Evolutionary conservation across 64 coral and sea anemone species (phyloP).

Genomic region (Hydrozoanthus tunicans): DNA sequence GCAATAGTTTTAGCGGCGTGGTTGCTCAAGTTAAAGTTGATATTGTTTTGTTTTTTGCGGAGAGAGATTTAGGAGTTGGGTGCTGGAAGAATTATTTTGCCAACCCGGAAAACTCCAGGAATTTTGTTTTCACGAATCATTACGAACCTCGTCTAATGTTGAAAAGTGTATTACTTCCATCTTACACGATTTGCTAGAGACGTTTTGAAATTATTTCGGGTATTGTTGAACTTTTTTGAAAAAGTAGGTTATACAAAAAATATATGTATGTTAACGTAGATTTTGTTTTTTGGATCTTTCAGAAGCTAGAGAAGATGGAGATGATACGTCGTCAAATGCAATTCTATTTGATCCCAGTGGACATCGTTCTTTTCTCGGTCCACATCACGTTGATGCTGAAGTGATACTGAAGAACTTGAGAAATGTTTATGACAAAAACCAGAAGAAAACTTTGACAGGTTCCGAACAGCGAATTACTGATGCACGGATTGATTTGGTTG

Average conservation of each 20-base stretch:
- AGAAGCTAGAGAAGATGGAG: not conserved
- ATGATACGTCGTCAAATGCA: not conserved
- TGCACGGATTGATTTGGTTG: conserved; percentile 49
- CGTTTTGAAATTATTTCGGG: no score
- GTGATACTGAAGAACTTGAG: conserved; percentile 34
- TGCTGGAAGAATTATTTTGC: no score
- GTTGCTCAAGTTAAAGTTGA: no score
- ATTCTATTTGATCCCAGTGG: conserved; percentile 45
- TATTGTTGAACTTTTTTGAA: not conserved
- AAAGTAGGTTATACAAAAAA: not conserved
- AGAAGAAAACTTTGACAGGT: conserved; percentile 40
- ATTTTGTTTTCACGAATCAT: no score
- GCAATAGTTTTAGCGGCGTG: no score
- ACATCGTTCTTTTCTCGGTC: conserved; percentile 12
- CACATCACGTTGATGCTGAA: conserved; percentile 40
- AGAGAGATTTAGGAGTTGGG: no score
- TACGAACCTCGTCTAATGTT: no score
- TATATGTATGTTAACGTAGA: not conserved
- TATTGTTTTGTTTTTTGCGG: no score
- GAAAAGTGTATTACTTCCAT: no score
- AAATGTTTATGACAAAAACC: conserved; percentile 48
- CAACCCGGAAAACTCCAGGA: no score
- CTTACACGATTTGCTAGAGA: no score
- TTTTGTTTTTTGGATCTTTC: not conserved
- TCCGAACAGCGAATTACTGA: conserved; percentile 39